Evolutionary conservation across 2,888 invertebrate genomes (phyloP).

Genomic region (Nipponacmea schrenckii): DNA sequence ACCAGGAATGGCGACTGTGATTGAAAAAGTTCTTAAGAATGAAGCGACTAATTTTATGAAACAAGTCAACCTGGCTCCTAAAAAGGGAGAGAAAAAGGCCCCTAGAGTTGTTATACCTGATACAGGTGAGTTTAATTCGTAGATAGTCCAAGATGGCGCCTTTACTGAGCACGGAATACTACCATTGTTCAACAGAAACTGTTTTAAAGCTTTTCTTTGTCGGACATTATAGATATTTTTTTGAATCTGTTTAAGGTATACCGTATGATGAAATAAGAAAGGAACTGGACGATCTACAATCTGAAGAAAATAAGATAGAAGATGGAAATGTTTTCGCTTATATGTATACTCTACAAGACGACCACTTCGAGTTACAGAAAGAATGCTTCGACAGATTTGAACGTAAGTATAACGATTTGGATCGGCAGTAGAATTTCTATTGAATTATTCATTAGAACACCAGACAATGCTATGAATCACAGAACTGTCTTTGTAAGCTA

Average conservation of each 20-base stretch:
- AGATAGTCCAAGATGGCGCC: not conserved
- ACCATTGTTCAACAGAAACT: not conserved
- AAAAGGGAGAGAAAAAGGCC: slow-evolving; percentile 29
- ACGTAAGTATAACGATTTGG: slow-evolving; percentile 37
- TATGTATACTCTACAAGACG: slow-evolving; percentile 57
- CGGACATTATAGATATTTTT: not conserved
- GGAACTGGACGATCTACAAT: slow-evolving; percentile 48
- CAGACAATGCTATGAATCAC: too few relatives aligned
- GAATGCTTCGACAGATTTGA: slow-evolving; percentile 56
- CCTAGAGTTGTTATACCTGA: slow-evolving; percentile 43
- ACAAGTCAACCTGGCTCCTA: slow-evolving; percentile 38
- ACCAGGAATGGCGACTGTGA: slow-evolving; percentile 44
- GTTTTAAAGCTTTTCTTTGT: slow-evolving; percentile 1
- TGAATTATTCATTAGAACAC: too few relatives aligned
- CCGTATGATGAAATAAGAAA: slow-evolving; percentile 43
- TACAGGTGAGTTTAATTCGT: slow-evolving; percentile 35
- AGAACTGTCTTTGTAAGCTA: too few relatives aligned
- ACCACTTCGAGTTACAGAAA: slow-evolving; percentile 54
- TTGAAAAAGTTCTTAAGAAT: slow-evolving; percentile 41
- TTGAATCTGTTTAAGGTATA: slow-evolving; percentile 38
- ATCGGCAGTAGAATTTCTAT: too few relatives aligned
- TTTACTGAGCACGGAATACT: not conserved
- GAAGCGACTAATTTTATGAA: slow-evolving; percentile 50
- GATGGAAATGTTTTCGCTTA: slow-evolving; percentile 63
- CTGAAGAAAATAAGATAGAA: slow-evolving; percentile 46